A percentile compares a stretch with the other conserved stretches of the same genome.
phyloP scores from a whole-genome alignment of 2,888 invertebrate species.

The Acholoe squamosa region DNA sequence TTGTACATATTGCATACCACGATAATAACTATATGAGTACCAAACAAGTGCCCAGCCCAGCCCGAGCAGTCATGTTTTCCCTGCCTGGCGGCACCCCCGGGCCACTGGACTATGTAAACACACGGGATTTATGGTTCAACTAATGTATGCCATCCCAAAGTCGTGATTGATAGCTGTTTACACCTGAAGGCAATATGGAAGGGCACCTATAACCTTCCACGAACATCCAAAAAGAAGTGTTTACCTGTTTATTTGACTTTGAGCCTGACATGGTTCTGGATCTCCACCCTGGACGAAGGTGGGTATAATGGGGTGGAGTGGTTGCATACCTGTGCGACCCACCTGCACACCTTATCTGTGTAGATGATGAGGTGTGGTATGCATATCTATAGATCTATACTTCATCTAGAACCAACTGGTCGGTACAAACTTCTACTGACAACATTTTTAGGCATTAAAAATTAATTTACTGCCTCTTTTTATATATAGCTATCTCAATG shows the following conservation, averaged over 20 bases:
- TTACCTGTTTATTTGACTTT: conserved; percentile 41
- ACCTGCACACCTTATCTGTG: not conserved
- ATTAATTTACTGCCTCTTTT: no score
- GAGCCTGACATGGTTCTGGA: not conserved
- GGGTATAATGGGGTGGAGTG: not conserved
- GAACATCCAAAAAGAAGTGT: not conserved
- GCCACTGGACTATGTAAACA: conserved; percentile 33
- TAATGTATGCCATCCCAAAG: not conserved
- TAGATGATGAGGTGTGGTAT: not conserved
- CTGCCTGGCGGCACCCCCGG: not conserved
- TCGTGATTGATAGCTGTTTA: conserved; percentile 33
- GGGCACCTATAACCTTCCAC: not conserved
- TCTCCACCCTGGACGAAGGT: not conserved
- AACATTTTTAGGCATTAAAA: no score
- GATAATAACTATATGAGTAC: no score
- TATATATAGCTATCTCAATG: no score
- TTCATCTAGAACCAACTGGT: not conserved
- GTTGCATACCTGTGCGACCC: not conserved
- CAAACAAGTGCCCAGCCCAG: no score
- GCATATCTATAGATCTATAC: not conserved
- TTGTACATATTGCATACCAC: no score
- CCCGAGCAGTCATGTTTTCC: not conserved
- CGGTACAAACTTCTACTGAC: no score
- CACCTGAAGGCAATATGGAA: not conserved
- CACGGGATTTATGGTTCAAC: conserved; percentile 13